Base-by-base conservation (phyloP, 2,797 vertebrate species). In the Gobionotothen gibberifrons region DNA sequence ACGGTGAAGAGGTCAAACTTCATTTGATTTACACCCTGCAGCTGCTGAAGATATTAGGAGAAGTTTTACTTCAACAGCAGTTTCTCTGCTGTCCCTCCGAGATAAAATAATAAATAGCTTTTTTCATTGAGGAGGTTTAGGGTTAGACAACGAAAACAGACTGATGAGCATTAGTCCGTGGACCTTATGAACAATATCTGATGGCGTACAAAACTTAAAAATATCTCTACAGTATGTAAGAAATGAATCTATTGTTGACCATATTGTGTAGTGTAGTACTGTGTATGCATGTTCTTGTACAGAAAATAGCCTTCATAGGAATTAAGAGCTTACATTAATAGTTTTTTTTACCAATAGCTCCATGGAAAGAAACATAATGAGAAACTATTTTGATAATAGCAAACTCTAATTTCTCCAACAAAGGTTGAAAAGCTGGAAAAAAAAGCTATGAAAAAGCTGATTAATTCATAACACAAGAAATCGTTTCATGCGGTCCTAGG, bases 21-120 rank as follows among this genome's bases (percentile, higher is more conserved):
- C 29, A 54, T 61, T 74, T 88, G 87, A 89, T 88, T 90, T 81
- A 92, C 51, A 75, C 73, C 22, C 44, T 59, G 56, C 84, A 89
- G 77, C 85, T 92, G 90, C 70, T 69, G 49, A 68, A 82, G 65
- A 79, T 68, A 81, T 84, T 29, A 70, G 54, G 16, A 69, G 65
- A 54, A 75, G 53, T 43, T 75, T 65, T 19, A 60, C 17, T 26
- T 49, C n/a, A 61, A 48, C 46, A 69, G 44, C 32, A 22, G 49
- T 43, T 78, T 77, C 19, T 79, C 51, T 57, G 48, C 44, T 56
- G 63, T 76, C 16, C 16, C 19, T 8, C 14, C 19, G 61, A 77
- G 65, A 73, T 51, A 54, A 74, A 81, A 22, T 73, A 13, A 52
- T 0, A 66, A 53, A 42, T 2, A 26, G 32, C 49, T 71, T 78